phyloP scores from a whole-genome alignment of 2,797 vertebrate species.

The Pygocentrus nattereri region DNA sequence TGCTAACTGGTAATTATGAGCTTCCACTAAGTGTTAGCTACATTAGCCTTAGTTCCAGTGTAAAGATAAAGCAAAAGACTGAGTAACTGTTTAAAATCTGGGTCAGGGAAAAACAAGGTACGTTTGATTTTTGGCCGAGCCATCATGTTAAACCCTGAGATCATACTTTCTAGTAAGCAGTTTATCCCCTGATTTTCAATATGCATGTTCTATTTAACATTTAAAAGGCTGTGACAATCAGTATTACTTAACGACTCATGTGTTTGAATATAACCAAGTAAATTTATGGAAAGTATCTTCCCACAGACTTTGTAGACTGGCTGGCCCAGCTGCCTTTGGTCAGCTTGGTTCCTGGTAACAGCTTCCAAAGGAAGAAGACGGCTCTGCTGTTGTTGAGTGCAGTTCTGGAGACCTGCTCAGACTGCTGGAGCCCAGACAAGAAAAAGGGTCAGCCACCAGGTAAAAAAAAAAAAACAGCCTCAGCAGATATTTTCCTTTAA shows the following conservation, averaged over 20 bases:
- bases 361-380: constrained; percentile 89
- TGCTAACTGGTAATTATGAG: too few species aligned
- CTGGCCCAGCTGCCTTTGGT: constrained; percentile 79
- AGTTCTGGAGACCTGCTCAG: constrained; percentile 89
- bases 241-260: background rate
- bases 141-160: background rate
- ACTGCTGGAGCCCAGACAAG: constrained; percentile 87
- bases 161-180: background rate
- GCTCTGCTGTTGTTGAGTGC: constrained; percentile 82
- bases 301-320: constrained; percentile 78
- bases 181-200: background rate
- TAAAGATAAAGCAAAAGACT: too few species aligned
- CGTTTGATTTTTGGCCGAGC: background rate
- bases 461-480: constrained; percentile 69
- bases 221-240: background rate
- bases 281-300: background rate
- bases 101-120: too few species aligned
- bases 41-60: too few species aligned
- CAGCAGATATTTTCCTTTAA: background rate
- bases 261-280: background rate
- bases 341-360: constrained; percentile 80
- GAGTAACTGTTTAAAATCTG: too few species aligned
- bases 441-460: constrained; percentile 93
- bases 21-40: too few species aligned
- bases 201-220: too few species aligned